Conservation (phyloP, 1,140 invertebrate genomes). For the Phocides pigmalion region DNA sequence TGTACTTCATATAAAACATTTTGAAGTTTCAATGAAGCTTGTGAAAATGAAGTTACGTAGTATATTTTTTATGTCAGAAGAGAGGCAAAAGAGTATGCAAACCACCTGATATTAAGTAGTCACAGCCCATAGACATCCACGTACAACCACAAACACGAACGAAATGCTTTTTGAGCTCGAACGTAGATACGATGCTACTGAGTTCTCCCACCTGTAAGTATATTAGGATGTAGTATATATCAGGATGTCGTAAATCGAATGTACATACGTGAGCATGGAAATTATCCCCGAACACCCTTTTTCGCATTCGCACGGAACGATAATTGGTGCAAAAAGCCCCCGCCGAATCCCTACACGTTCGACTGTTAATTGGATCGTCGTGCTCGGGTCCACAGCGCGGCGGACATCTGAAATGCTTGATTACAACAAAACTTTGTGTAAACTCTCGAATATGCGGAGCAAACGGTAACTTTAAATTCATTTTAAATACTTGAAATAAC, state of each 20-base stretch:
- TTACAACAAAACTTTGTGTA: background rate
- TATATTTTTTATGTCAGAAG: too few species aligned
- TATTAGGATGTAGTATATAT: background rate
- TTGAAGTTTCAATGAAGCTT: too few species aligned
- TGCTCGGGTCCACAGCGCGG: background rate
- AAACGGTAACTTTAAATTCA: background rate
- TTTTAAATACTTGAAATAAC: background rate
- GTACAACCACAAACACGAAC: too few species aligned
- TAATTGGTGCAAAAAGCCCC: conserved; percentile 41
- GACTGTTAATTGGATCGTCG: background rate
- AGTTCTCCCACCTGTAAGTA: too few species aligned
- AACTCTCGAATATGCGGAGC: background rate
- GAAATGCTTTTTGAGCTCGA: too few species aligned
- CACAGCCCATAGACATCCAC: too few species aligned
- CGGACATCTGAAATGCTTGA: background rate
- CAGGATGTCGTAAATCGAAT: conserved; percentile 12
- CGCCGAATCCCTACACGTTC: conserved; percentile 1
- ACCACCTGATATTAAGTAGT: too few species aligned
- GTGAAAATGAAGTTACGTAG: too few species aligned
- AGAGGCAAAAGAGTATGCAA: too few species aligned
- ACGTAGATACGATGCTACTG: too few species aligned
- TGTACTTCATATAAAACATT: too few species aligned
- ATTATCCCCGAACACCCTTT: conserved; percentile 1
- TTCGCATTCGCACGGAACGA: conserved; percentile 16
- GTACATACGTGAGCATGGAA: conserved; percentile 1